These are phyloP conservation scores for Ruditapes philippinarum DNA, from an alignment of 1,140 invertebrate genomes.

Conservation along the genomic window DNA sequence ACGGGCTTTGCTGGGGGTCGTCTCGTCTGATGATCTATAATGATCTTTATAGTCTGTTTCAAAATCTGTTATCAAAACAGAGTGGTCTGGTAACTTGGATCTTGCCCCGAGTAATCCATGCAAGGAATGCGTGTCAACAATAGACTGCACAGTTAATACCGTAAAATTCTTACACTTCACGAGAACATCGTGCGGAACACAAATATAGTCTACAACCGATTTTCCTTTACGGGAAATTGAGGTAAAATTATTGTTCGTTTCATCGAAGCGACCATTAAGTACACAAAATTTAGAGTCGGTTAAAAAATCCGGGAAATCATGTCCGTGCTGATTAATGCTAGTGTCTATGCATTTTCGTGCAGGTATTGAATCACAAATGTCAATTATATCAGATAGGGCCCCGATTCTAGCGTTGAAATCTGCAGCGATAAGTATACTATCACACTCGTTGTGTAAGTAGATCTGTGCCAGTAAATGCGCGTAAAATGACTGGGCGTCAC, in stretches of 20 bases:
- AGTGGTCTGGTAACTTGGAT: not conserved
- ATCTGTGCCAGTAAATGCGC: conserved; percentile 33
- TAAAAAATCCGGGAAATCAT: not conserved
- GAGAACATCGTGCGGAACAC: conserved; percentile 34
- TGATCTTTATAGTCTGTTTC: too few relatives aligned
- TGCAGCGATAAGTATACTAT: conserved; percentile 9
- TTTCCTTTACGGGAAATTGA: not conserved
- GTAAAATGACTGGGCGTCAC: conserved; percentile 48
- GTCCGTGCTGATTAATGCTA: not conserved
- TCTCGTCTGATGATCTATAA: not conserved
- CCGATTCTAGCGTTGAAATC: conserved; percentile 55
- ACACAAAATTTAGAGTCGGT: conserved; percentile 11
- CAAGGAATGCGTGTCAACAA: not conserved
- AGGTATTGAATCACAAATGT: not conserved
- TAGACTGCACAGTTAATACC: not conserved
- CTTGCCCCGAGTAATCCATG: not conserved
- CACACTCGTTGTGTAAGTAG: not conserved
- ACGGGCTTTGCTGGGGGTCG: not conserved
- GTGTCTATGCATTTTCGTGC: not conserved
- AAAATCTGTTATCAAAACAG: too few relatives aligned
- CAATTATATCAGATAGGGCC: not conserved
- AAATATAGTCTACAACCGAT: conserved; percentile 59
- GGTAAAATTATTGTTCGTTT: too few relatives aligned
- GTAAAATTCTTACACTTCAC: not conserved
- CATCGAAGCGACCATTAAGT: not conserved